A percentile compares a stretch with the other conserved stretches of the same genome.
Conservation (phyloP, 2,888 invertebrate species). For the Onchidella celtica region DNA sequence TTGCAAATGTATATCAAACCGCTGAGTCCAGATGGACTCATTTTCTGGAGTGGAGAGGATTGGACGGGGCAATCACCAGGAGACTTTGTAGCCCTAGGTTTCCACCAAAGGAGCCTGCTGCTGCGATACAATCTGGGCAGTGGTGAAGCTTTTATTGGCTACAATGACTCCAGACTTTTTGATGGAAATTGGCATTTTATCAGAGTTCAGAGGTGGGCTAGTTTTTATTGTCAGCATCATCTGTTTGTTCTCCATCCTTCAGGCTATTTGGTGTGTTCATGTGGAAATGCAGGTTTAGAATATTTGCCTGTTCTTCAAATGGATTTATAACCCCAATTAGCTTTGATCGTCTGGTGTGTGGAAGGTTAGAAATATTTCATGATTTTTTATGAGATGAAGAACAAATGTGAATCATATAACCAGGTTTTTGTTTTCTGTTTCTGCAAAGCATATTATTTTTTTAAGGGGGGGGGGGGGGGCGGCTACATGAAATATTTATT, state of each 20-base stretch:
- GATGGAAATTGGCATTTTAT: slow-evolving; percentile 93
- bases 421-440: too few species aligned
- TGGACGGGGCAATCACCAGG: slow-evolving; percentile 84
- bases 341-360: too few species aligned
- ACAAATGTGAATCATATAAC: too few species aligned
- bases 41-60: slow-evolving; percentile 91
- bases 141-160: slow-evolving; percentile 91
- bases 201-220: slow-evolving; percentile 87
- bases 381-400: too few species aligned
- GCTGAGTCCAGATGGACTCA: slow-evolving; percentile 86
- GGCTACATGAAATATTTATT: too few species aligned
- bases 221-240: not conserved
- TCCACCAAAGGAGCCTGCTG: slow-evolving; percentile 88
- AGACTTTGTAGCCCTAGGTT: slow-evolving; percentile 92
- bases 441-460: too few species aligned
- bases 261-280: not conserved
- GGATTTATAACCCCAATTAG: too few species aligned
- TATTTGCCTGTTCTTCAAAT: too few species aligned
- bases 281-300: too few species aligned
- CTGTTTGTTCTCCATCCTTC: not conserved
- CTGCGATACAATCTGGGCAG: slow-evolving; percentile 92
- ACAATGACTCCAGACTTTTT: slow-evolving; percentile 91
- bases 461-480: too few species aligned
- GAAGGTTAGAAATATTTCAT: too few species aligned
- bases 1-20: slow-evolving; percentile 93